Evolutionary conservation across 1,140 invertebrate genomes (phyloP), one percentile per base, ranked within the genome.

Genomic region (Heliconius congener): DNA sequence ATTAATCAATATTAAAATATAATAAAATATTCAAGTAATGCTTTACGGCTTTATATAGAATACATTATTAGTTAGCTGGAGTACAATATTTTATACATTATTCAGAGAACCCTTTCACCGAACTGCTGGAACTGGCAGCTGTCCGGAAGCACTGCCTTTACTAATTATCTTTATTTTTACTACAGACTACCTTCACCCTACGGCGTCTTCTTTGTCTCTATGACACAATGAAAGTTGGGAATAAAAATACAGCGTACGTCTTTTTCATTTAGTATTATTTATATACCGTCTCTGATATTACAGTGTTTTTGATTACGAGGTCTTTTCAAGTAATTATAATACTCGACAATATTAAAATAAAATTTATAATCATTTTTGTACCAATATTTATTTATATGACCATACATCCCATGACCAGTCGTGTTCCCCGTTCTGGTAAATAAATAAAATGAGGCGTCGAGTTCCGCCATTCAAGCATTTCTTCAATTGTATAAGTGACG

Each of bases 41-140:
- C 11, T 27, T 23, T 23, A 60, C 60, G 1, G 13, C 1, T 4
- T 66, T 66, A 66, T 13, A 66, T 30, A 66, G 60, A 66, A 30
- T 30, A 30, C 23, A 66, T 27, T 66, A 66, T 66, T 66, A 66
- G 60, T 30, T 30, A 71, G 74, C 79, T 80, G 70, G 79, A 76
- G 76, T 72, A 72, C 79, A 76, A 80, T 80, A 80, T 80, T 80
- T 80, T 76, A 71, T 55, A 80, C 71, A 80, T 80, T 73, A 80
- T 80, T 80, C 79, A 80, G 75, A 76, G 75, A 84, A 87, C 84
- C 84, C 84, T 84, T 85, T 82, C 83, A 83, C 73, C 77, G 81
- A 55, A 55, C 81, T 84, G 83, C 87, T 91, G 90, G 80, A 83
- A 75, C 83, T 90, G 90, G 88, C 90, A 91, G 89, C 89, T 91